Evolutionary conservation across 2,113 vertebrate genomes (phyloP).

Genomic region (Oceanodroma tethys): DNA sequence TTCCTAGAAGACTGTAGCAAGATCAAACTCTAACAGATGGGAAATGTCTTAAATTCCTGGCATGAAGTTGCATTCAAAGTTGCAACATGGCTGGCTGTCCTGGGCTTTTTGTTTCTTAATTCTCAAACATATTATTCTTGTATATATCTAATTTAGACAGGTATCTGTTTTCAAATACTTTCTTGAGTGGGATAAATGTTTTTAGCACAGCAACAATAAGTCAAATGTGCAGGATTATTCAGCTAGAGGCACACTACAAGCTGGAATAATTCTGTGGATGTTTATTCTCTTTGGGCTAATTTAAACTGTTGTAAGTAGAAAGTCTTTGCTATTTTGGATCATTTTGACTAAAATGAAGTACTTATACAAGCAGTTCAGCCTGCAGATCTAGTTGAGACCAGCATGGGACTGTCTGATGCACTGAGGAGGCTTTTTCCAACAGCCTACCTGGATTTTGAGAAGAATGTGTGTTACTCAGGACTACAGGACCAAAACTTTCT

Average conservation of each 20-base stretch:
- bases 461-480: background rate
- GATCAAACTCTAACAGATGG: background rate
- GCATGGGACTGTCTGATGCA: rapidly evolving
- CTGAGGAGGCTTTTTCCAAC: background rate
- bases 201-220: background rate
- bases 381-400: background rate
- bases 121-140: background rate
- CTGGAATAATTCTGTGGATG: background rate
- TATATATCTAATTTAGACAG: background rate
- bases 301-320: background rate
- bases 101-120: background rate
- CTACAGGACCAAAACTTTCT: background rate
- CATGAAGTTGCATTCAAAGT: background rate
- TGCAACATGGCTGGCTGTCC: background rate
- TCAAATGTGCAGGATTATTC: background rate
- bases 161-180: background rate
- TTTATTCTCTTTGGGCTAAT: background rate
- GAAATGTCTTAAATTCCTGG: background rate
- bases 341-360: background rate
- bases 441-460: background rate
- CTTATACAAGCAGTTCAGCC: background rate
- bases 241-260: background rate
- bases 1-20: background rate
- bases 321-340: background rate
- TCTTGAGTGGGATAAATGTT: background rate